These are phyloP conservation scores for Todiramphus saurophagus DNA, from an alignment of 2,113 vertebrate genomes.

Conservation along the genomic window DNA sequence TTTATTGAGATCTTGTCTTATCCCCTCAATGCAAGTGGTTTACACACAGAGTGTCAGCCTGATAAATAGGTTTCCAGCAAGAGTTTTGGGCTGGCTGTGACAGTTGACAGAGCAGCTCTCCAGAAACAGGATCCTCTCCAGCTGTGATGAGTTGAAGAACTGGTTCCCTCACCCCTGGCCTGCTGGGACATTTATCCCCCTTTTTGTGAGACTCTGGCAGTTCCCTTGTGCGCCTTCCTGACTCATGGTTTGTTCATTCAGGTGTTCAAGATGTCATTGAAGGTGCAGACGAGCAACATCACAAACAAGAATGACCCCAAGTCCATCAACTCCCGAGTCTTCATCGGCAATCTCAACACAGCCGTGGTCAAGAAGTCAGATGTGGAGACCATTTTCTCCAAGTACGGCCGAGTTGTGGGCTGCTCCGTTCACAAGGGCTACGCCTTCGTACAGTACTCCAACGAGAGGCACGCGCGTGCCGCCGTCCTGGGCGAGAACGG, in stretches of 20 bases:
- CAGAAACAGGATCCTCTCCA: background rate
- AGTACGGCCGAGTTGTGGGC: constrained; percentile 90
- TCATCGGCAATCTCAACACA: constrained; percentile 96
- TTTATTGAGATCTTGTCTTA: background rate
- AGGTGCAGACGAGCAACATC: constrained; percentile 93
- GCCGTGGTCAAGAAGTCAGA: constrained; percentile 92
- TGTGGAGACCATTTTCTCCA: constrained; percentile 91
- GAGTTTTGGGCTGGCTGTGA: background rate
- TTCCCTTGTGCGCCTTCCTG: background rate
- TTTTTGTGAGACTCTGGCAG: background rate
- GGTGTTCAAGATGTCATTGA: constrained; percentile 86
- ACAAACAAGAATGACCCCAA: constrained; percentile 97
- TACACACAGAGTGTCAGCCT: background rate
- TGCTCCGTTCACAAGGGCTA: constrained; percentile 93
- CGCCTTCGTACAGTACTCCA: constrained; percentile 93
- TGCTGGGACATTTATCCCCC: background rate
- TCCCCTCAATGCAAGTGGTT: background rate
- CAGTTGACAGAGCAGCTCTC: background rate
- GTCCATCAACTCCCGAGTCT: constrained; percentile 83
- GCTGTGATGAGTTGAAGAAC: background rate
- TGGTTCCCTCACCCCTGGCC: background rate
- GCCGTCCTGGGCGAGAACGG: constrained; percentile 93
- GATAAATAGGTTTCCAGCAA: background rate
- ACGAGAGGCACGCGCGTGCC: constrained; percentile 87
- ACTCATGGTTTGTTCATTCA: background rate